Evolutionary conservation across 2,888 invertebrate genomes (phyloP), one percentile per base, ranked within the genome.

Genomic region (Sericinus montela): DNA sequence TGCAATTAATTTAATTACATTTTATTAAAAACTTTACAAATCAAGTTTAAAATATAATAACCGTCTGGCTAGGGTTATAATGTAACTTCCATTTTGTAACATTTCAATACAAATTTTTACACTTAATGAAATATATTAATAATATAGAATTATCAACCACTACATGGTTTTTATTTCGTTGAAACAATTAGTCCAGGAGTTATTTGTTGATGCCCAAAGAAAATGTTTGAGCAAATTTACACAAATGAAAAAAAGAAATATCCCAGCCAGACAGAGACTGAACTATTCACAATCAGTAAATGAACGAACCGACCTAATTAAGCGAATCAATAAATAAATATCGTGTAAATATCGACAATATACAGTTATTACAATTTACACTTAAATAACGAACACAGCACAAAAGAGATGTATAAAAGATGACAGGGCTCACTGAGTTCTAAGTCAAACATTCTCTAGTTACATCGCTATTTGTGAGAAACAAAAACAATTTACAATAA

Each of bases 281-380:
- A 72, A 60, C 68, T 71, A 60, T 53, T 51, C 45, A 34, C 52
- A 69, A 75, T 73, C 72, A 77, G 76, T 68, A 58, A 69, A 69
- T 65, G 67, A 61, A 69, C 62, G 62, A 65, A 65, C 73, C 67
- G 80, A 78, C 76, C 78, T 84, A 83, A 77, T 76, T 73, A 57
- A 75, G 75, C 75, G 68, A 83, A 82, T 82, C 80, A 88, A 87
- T 87, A 88, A 89, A 89, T 89, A 86, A 86, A 85, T 83, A 85
- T 81, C 75, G 77, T 77, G 80, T 82, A 70, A 60, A 60, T 81
- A 83, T 80, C 74, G 82, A 85, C 80, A 87, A 82, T 85, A 77
- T 88, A 88, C 88, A 86, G 79, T 84, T 84, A 81, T 81, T 84
- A 85, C 82, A 86, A 82, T 85, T 86, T 87, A 87, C 84, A 87